phyloP scores from a whole-genome alignment of 1,140 invertebrate species.

The Contarinia nasturtii region DNA sequence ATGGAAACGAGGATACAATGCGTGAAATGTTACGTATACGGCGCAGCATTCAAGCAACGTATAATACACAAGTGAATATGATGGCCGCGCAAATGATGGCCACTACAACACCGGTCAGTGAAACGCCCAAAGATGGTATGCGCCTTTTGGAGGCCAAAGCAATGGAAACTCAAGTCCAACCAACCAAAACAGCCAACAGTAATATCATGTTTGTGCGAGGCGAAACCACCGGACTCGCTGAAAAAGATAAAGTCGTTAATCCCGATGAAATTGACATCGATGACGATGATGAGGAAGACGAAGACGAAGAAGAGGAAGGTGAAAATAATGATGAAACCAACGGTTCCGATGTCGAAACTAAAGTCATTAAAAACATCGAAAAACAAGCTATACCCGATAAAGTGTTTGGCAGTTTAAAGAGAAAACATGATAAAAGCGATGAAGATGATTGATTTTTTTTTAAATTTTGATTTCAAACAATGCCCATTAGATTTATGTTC shows the following conservation, averaged over 20 bases:
- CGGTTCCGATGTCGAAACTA: conserved; percentile 39
- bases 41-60: conserved; percentile 89
- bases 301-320: conserved; percentile 41
- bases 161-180: conserved; percentile 18
- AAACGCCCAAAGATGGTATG: conserved; percentile 67
- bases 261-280: conserved; percentile 90
- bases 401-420: conserved; percentile 60
- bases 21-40: conserved; percentile 97
- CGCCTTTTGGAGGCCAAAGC: conserved; percentile 65
- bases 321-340: conserved; percentile 33
- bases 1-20: conserved; percentile 99
- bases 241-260: conserved; percentile 59
- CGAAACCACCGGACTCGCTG: conserved; percentile 56
- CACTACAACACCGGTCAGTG: conserved; percentile 40
- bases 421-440: neutral
- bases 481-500: no score
- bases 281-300: conserved; percentile 56
- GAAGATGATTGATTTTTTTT: neutral
- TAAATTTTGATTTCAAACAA: neutral
- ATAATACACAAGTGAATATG: conserved; percentile 92
- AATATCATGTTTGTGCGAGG: conserved; percentile 73
- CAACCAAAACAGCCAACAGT: conserved; percentile 27
- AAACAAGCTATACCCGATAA: conserved; percentile 63
- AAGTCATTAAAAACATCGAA: conserved; percentile 46
- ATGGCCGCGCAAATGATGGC: conserved; percentile 95